These are phyloP conservation scores for Selenia dentaria DNA, from an alignment of 2,888 invertebrate genomes.

Conservation along the genomic window DNA sequence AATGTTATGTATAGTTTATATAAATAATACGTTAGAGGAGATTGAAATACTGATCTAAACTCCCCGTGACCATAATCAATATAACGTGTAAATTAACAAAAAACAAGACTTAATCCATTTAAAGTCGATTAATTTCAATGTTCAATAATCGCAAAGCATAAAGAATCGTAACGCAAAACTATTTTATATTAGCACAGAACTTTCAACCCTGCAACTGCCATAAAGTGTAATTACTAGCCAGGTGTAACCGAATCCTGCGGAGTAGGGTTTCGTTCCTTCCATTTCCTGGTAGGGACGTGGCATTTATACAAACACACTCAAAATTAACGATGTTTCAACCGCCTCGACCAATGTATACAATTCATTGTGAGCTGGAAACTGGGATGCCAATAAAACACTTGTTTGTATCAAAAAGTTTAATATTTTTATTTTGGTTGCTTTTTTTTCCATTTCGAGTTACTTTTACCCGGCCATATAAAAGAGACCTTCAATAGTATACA, in stretches of 20 bases:
- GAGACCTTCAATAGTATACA: conserved; percentile 1
- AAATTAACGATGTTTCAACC: background rate
- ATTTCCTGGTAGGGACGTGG: conserved; percentile 26
- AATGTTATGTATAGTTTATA: too few relatives aligned
- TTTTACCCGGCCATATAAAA: background rate
- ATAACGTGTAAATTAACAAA: too few relatives aligned
- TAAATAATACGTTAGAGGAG: too few relatives aligned
- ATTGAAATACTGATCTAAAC: too few relatives aligned
- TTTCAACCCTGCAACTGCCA: background rate
- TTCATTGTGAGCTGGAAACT: background rate
- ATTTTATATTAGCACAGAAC: background rate
- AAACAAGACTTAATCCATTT: too few relatives aligned
- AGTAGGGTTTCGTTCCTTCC: conserved; percentile 16
- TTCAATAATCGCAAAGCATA: too few relatives aligned
- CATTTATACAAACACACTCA: conserved; percentile 15
- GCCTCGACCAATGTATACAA: background rate
- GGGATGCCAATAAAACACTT: conserved; percentile 6
- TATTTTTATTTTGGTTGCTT: background rate
- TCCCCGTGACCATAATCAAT: too few relatives aligned
- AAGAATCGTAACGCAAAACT: background rate
- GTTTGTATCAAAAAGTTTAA: background rate
- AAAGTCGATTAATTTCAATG: too few relatives aligned
- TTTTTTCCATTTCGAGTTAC: background rate
- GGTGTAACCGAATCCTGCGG: conserved; percentile 1
- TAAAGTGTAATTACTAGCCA: conserved; percentile 5